Evolutionary conservation across 2,888 invertebrate species (phyloP).

Genomic region (Sinelater perroti): DNA sequence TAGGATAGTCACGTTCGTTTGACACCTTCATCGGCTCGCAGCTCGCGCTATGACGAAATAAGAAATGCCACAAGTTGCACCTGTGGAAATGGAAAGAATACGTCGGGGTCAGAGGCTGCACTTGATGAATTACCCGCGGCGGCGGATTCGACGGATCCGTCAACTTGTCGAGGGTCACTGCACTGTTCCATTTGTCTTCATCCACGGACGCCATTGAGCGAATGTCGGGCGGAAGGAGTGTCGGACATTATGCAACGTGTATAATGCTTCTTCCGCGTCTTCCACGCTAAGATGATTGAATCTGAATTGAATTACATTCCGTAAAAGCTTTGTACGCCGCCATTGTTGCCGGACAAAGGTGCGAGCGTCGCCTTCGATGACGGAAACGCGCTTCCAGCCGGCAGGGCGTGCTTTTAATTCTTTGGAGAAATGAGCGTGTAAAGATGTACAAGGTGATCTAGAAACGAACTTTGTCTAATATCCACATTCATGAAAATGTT

Average conservation of each 20-base stretch:
- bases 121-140: slow-evolving; percentile 46
- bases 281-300: slow-evolving; percentile 21
- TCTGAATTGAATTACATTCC: slow-evolving; percentile 23
- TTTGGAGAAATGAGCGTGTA: too few relatives aligned
- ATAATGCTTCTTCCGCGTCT: slow-evolving; percentile 22
- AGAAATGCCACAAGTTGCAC: slow-evolving; percentile 31
- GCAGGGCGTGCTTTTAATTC: too few relatives aligned
- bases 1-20: background rate
- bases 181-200: slow-evolving; percentile 49
- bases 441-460: too few relatives aligned
- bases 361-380: slow-evolving; percentile 1
- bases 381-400: background rate
- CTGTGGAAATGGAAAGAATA: slow-evolving; percentile 33
- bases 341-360: slow-evolving; percentile 14
- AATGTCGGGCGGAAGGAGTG: slow-evolving; percentile 34
- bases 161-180: slow-evolving; percentile 46
- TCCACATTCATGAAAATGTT: too few relatives aligned
- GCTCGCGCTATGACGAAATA: slow-evolving; percentile 13
- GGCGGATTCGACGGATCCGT: slow-evolving; percentile 46
- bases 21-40: slow-evolving; percentile 19
- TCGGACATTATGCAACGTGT: slow-evolving; percentile 27
- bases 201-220: slow-evolving; percentile 36
- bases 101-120: slow-evolving; percentile 28
- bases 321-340: slow-evolving; percentile 9
- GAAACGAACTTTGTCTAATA: too few relatives aligned